Base-by-base conservation (phyloP, 2,888 invertebrate species). In the Lordiphosa andalusiaca region DNA sequence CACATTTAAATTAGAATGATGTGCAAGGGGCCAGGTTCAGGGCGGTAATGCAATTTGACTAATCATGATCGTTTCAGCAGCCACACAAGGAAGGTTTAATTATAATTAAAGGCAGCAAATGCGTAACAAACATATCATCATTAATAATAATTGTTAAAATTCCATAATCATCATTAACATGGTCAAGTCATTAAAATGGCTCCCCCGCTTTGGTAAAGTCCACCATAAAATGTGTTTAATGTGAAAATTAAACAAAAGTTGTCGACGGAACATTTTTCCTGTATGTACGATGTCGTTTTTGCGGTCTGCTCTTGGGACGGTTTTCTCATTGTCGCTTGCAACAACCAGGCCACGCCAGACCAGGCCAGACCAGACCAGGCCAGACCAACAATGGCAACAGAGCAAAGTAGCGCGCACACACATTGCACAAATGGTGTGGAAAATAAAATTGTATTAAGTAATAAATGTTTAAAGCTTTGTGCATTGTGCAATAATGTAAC, bases 371-470 rank as follows among this genome's bases (percentile, higher is more conserved):
- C 42, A 12, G 25, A 25, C 25, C 23, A 23, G 23, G 6, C 23
- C 25, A 25, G 6, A 25, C 25, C 42, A 44, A 71, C 66, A 71
- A 69, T 59, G 62, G 58, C 50, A 59, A 62, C 53, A 54, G 53
- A 16, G 21, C 46, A 21, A 19, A 35, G 16, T 19, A n/a, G 33
- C 35, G 16, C 40, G 53, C 47, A 50, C 46, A 63, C 46, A 57
- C 61, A 59, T 66, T 67, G 65, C 67, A 61, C 62, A 73, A 67
- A 72, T 76, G 73, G 60, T 62, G 67, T 72, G 63, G 67, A 76
- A 75, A 72, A 69, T 67, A 69, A 73, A 75, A 44, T 75, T 69
- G 69, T 62, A 60, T 75, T 65, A 66, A 75, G 75, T 68, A 75
- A 72, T 72, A 73, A 71, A 74, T 74, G 74, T 74, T 71, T 64